phyloP scores from a whole-genome alignment of 2,797 vertebrate genomes.

The Acrossocheilus fasciatus region DNA sequence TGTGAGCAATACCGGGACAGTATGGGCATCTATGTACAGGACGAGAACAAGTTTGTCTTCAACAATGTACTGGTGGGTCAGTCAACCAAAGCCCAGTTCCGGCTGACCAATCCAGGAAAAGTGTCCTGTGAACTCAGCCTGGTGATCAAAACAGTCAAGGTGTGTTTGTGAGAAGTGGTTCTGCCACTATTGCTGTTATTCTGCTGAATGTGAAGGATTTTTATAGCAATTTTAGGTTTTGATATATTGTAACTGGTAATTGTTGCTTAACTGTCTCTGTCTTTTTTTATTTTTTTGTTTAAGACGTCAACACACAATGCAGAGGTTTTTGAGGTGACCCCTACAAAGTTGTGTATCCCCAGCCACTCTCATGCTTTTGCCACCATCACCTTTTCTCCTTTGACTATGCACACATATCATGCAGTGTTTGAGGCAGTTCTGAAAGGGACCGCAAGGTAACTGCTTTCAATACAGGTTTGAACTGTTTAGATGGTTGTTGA shows the following conservation, averaged over 20 bases:
- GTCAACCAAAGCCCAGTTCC: conserved; percentile 83
- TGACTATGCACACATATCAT: conserved; percentile 76
- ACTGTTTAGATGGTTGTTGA: conserved; percentile 8
- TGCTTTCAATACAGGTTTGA: background rate
- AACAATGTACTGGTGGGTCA: conserved; percentile 82
- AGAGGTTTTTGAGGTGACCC: conserved; percentile 79
- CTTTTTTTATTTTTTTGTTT: conserved; percentile 14
- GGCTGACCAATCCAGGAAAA: conserved; percentile 82
- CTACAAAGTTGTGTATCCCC: conserved; percentile 71
- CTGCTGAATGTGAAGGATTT: background rate
- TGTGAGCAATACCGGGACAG: conserved; percentile 73
- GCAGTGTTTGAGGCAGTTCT: conserved; percentile 80
- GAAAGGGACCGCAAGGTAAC: conserved; percentile 76
- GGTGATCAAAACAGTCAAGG: conserved; percentile 79
- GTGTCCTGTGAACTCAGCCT: conserved; percentile 82
- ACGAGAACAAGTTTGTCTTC: conserved; percentile 90
- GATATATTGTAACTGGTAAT: background rate
- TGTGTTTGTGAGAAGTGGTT: conserved; percentile 58
- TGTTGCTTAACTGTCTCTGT: background rate
- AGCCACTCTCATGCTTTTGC: conserved; percentile 75
- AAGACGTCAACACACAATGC: conserved; percentile 36
- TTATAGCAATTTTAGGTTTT: background rate
- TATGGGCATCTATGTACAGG: conserved; percentile 80
- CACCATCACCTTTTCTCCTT: conserved; percentile 77
- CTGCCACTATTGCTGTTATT: background rate